A percentile compares a stretch with the other conserved stretches of the same genome.
Evolutionary conservation across 2,797 vertebrate genomes (phyloP).

Genomic region (Morus bassanus): DNA sequence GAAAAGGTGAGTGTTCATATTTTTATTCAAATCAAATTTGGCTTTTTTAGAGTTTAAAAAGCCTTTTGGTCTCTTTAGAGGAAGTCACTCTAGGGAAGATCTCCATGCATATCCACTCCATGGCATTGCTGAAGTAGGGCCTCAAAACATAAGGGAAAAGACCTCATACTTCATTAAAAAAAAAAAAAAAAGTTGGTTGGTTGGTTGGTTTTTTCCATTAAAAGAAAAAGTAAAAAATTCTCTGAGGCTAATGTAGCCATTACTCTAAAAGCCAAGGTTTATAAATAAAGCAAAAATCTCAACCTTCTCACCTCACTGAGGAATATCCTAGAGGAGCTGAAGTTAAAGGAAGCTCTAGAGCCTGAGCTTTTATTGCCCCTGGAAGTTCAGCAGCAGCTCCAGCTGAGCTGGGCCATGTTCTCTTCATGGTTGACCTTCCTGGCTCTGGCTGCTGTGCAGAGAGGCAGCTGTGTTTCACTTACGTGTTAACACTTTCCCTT

Average conservation of each 20-base stretch:
- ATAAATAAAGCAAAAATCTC: background rate
- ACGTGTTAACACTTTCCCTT: accelerated
- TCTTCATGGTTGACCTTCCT: background rate
- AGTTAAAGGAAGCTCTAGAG: background rate
- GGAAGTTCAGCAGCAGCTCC: background rate
- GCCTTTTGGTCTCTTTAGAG: background rate
- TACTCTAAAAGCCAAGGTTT: background rate
- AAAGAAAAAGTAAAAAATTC: background rate
- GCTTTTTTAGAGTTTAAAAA: background rate
- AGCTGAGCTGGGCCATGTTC: background rate
- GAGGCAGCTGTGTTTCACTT: background rate
- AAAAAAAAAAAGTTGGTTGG: background rate
- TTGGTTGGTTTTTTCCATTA: background rate
- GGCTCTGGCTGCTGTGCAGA: background rate
- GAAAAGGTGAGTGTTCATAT: background rate
- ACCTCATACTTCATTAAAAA: background rate
- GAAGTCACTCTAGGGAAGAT: background rate
- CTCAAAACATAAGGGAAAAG: background rate
- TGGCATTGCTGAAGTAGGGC: background rate
- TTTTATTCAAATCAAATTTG: background rate
- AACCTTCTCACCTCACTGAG: background rate
- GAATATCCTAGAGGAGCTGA: background rate
- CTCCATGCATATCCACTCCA: background rate
- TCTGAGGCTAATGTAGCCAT: background rate
- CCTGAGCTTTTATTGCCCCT: background rate